Percentiles rank a stretch among this genome's conserved stretches.
phyloP scores from a whole-genome alignment of 2,113 vertebrate species.

The Oncorhynchus kisutch region DNA sequence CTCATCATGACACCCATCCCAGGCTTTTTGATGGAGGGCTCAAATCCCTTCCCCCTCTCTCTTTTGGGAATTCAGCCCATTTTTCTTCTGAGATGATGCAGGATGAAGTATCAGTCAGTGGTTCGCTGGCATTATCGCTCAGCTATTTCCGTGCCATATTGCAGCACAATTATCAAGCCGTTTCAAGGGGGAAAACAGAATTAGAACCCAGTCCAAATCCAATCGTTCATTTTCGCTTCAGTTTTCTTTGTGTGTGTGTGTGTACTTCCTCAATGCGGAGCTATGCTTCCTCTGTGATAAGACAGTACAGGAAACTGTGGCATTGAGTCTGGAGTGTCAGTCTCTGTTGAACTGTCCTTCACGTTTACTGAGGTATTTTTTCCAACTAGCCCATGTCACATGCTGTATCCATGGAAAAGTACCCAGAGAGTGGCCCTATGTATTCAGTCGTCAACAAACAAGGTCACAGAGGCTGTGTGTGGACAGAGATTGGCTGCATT shows the following conservation, averaged over 20 bases:
- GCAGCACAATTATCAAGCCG: not conserved
- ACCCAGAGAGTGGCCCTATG: not conserved
- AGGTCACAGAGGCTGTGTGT: not conserved
- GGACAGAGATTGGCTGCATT: slow-evolving; percentile 3
- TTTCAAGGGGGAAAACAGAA: not conserved
- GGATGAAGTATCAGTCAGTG: not conserved
- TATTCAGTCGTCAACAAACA: not conserved
- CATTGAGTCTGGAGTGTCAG: not conserved
- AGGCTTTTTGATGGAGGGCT: slow-evolving; percentile 1
- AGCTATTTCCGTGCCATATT: not conserved
- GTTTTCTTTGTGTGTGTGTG: not conserved
- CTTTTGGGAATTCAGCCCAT: not conserved
- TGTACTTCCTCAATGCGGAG: not conserved
- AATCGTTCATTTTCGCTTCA: not conserved
- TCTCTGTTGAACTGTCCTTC: not conserved
- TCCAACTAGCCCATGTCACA: not conserved
- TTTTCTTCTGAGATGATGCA: not conserved
- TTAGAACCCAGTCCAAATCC: not conserved
- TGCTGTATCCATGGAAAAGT: not conserved
- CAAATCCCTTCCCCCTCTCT: not conserved
- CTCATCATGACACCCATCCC: not conserved
- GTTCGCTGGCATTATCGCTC: not conserved
- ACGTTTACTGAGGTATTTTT: not conserved
- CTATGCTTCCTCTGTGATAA: not conserved
- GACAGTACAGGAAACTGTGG: not conserved